Conservation (phyloP, 2,113 vertebrate species). For the Anseranas semipalmata region DNA sequence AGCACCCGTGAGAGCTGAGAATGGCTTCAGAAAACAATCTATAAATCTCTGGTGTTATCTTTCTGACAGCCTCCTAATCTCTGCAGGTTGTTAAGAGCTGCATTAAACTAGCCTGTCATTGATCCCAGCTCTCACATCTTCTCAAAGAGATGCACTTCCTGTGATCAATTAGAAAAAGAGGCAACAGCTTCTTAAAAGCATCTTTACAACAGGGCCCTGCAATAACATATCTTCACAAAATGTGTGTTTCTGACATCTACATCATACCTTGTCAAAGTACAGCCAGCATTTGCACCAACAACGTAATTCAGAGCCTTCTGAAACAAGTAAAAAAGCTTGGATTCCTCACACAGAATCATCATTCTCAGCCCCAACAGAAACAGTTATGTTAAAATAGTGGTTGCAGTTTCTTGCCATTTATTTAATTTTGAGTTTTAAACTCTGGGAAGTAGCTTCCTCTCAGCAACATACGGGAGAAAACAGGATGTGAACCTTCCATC, state of each 20-base stretch:
- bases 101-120: conserved; percentile 46
- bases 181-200: conserved; percentile 38
- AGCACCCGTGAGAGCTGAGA: background rate
- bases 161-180: conserved; percentile 47
- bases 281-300: background rate
- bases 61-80: conserved; percentile 47
- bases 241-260: background rate
- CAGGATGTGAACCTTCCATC: background rate
- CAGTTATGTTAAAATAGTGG: background rate
- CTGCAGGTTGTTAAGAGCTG: conserved; percentile 33
- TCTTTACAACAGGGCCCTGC: background rate
- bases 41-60: conserved; percentile 36
- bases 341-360: background rate
- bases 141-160: conserved; percentile 12
- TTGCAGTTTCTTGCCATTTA: background rate
- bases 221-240: conserved; percentile 35
- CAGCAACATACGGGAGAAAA: background rate
- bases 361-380: background rate
- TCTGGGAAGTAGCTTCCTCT: background rate
- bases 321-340: background rate
- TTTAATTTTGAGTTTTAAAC: background rate
- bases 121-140: conserved; percentile 7
- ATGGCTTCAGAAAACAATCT: conserved; percentile 50
- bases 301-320: background rate
- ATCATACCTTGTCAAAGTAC: background rate